Conservation (phyloP, 2,797 vertebrate genomes). For the Avahi laniger region DNA sequence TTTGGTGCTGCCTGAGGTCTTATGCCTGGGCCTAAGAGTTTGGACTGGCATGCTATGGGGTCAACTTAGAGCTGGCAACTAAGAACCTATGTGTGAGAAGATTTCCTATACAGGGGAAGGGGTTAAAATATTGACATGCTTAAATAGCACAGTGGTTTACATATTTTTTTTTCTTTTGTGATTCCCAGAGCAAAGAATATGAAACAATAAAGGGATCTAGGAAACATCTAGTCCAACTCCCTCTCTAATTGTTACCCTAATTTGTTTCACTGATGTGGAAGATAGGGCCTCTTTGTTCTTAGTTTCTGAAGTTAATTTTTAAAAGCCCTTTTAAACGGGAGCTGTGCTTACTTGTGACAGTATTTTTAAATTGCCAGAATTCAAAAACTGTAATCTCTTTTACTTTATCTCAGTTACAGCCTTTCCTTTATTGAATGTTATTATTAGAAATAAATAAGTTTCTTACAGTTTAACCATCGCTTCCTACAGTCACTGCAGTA, state of each 20-base stretch:
- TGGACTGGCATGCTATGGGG: background rate
- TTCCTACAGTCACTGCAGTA: background rate
- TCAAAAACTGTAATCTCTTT: background rate
- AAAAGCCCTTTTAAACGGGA: background rate
- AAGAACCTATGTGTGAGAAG: background rate
- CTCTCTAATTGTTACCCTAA: background rate
- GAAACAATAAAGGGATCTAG: background rate
- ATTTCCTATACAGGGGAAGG: background rate
- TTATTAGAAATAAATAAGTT: background rate
- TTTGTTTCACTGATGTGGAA: background rate
- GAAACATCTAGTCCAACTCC: background rate
- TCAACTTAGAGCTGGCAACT: background rate
- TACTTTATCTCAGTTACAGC: background rate
- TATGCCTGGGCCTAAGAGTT: background rate
- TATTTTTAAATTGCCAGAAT: background rate
- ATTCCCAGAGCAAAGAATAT: background rate
- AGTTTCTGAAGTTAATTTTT: constrained; percentile 31
- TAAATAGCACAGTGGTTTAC: background rate
- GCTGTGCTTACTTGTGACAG: background rate
- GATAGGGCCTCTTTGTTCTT: background rate
- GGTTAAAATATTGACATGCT: background rate
- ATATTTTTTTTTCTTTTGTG: background rate
- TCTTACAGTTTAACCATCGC: background rate
- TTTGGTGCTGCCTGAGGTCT: background rate
- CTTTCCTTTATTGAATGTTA: background rate